Evolutionary conservation across 2,888 invertebrate species (phyloP).

Genomic region (Calliphora vomitoria): DNA sequence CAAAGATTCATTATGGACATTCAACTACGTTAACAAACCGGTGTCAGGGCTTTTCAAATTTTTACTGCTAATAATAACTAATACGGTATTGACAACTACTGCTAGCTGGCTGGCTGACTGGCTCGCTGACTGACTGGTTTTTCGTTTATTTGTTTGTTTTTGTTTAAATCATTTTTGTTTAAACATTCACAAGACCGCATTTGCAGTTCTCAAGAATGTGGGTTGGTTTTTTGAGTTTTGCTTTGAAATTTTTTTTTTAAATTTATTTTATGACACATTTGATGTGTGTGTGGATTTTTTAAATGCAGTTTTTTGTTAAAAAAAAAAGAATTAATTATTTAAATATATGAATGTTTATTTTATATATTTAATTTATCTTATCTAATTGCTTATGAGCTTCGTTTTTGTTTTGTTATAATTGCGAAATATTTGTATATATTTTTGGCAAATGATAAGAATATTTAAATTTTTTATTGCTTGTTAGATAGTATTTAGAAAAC

Average conservation of each 20-base stretch:
- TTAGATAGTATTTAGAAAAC: no score
- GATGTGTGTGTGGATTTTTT: constrained; percentile 6
- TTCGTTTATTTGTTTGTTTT: no score
- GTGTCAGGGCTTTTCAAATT: constrained; percentile 31
- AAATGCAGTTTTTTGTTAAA: background rate
- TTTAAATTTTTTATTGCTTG: background rate
- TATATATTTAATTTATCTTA: background rate
- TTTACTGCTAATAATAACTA: background rate
- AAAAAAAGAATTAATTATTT: background rate
- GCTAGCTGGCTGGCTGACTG: background rate
- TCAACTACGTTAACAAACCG: background rate
- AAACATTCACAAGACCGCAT: constrained; percentile 5
- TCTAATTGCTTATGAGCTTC: background rate
- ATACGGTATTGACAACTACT: background rate
- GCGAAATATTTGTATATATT: background rate
- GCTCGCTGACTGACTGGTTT: constrained; percentile 6
- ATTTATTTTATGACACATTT: constrained; percentile 28
- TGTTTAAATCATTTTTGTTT: no score
- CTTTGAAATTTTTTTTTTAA: background rate
- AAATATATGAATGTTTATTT: background rate
- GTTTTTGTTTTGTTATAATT: background rate
- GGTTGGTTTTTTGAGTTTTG: constrained; percentile 36
- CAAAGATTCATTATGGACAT: background rate
- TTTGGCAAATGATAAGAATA: background rate
- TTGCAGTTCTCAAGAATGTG: constrained; percentile 32